phyloP scores from a whole-genome alignment of 2,888 invertebrate genomes.

The Polietes domitor region DNA sequence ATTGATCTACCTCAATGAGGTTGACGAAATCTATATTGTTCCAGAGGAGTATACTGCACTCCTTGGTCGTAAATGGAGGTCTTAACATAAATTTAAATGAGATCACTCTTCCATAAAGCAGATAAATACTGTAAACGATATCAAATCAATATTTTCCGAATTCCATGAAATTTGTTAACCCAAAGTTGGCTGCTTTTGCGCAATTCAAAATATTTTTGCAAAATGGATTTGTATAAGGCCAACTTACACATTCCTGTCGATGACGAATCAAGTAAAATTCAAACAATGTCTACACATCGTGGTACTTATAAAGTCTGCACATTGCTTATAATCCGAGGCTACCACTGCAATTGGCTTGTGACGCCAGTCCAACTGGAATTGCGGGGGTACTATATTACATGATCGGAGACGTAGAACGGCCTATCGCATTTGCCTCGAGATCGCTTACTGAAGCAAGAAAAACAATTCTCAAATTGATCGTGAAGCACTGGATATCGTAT shows the following conservation, averaged over 20 bases:
- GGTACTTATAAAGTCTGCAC: conserved; percentile 26
- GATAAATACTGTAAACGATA: not conserved
- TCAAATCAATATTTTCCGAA: not conserved
- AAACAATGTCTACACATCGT: conserved; percentile 39
- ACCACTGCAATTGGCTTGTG: conserved; percentile 49
- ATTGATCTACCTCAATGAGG: too few relatives aligned
- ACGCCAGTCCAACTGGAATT: conserved; percentile 58
- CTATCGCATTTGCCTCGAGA: conserved; percentile 53
- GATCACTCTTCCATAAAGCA: not conserved
- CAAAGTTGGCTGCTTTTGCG: conserved; percentile 52
- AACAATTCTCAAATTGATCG: conserved; percentile 62
- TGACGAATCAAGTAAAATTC: conserved; percentile 32
- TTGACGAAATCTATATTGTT: conserved; percentile 37
- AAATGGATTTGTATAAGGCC: conserved; percentile 23
- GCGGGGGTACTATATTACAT: conserved; percentile 57
- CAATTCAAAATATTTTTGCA: conserved; percentile 55
- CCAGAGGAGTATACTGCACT: conserved; percentile 50
- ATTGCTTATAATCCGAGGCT: conserved; percentile 52
- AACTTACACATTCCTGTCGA: conserved; percentile 23
- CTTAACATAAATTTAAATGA: conserved; percentile 43
- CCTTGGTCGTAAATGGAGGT: conserved; percentile 41
- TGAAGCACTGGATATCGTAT: conserved; percentile 54
- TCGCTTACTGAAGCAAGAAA: too few relatives aligned
- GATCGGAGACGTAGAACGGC: conserved; percentile 36
- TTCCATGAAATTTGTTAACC: conserved; percentile 26